These are phyloP conservation scores for Apantesis nais DNA, from an alignment of 2,888 invertebrate species.

Conservation along the genomic window DNA sequence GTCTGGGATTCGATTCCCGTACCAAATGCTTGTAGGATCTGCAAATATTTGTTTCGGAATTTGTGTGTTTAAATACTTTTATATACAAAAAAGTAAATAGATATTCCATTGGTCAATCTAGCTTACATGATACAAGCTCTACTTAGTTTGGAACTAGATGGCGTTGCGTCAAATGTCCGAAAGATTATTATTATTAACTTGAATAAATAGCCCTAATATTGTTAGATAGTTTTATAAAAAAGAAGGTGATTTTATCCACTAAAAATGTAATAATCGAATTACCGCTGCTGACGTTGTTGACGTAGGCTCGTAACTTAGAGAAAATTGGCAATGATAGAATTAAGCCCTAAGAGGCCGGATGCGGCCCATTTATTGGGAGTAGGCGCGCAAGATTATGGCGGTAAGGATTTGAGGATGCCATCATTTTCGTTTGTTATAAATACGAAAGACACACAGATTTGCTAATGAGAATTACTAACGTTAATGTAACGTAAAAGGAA, in stretches of 20 bases:
- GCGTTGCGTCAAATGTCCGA: no score
- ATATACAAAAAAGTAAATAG: no score
- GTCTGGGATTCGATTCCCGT: no score
- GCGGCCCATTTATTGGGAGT: conserved; percentile 15
- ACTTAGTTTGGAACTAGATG: no score
- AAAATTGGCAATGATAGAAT: conserved; percentile 22
- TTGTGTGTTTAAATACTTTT: no score
- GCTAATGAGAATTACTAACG: background rate
- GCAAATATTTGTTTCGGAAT: no score
- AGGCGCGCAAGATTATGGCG: conserved; percentile 10
- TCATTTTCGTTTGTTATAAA: conserved; percentile 4
- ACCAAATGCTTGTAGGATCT: no score
- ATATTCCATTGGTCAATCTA: no score
- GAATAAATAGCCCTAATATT: no score
- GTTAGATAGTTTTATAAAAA: background rate
- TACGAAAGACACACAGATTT: conserved; percentile 1
- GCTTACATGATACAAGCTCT: no score
- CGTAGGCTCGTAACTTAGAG: conserved; percentile 9
- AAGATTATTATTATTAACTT: no score
- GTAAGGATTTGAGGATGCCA: background rate
- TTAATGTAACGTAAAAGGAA: background rate
- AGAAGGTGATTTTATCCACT: conserved; percentile 1
- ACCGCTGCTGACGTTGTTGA: conserved; percentile 12
- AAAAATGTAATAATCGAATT: conserved; percentile 10
- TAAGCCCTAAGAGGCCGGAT: conserved; percentile 15